Percentiles rank a stretch among this genome's conserved stretches.
phyloP scores from a whole-genome alignment of 2,797 vertebrate genomes.

The Hapalemur alaotrensis region DNA sequence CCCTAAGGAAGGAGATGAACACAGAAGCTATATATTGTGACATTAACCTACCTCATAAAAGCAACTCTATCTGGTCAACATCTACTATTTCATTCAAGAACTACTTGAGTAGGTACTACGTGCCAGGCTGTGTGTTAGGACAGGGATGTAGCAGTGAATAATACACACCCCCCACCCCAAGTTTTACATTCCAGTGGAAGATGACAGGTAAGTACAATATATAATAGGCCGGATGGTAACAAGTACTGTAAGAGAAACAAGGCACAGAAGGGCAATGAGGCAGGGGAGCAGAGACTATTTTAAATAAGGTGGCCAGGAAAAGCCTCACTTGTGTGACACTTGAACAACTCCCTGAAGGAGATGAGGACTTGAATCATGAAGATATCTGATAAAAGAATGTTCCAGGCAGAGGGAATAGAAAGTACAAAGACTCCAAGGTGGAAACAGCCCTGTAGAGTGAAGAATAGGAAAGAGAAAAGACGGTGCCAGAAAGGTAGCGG shows the following conservation, averaged over 20 bases:
- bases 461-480: background rate
- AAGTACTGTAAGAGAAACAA: background rate
- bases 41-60: background rate
- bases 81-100: background rate
- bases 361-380: background rate
- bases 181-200: background rate
- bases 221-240: background rate
- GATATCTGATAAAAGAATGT: background rate
- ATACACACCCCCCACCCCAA: background rate
- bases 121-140: background rate
- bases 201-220: background rate
- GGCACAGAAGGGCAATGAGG: background rate
- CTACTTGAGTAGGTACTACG: background rate
- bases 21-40: background rate
- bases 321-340: background rate
- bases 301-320: background rate
- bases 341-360: background rate
- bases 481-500: background rate
- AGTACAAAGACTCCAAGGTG: background rate
- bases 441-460: background rate
- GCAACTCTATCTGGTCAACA: background rate
- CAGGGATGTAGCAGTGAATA: background rate
- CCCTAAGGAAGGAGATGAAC: background rate
- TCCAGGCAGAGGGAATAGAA: background rate
- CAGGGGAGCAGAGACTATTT: background rate